These are phyloP conservation scores for Pycnonotus jocosus DNA, from an alignment of 2,113 vertebrate genomes.

Conservation along the genomic window DNA sequence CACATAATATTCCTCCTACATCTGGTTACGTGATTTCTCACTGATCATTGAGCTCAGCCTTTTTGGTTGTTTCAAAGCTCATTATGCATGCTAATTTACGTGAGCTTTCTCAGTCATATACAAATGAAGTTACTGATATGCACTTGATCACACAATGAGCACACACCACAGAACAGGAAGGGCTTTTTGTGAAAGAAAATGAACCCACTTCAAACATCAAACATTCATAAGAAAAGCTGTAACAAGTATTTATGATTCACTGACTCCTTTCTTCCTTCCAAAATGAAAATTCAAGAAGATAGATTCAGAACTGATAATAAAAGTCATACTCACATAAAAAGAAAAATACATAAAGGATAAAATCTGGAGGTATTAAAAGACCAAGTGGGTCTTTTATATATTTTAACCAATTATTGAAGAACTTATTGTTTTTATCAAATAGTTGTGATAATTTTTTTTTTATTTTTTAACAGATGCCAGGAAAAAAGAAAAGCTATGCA, in stretches of 20 bases:
- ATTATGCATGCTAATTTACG: neutral
- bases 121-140: neutral
- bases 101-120: neutral
- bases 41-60: neutral
- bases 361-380: neutral
- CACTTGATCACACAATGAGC: neutral
- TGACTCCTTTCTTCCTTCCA: neutral
- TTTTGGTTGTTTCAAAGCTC: slow-evolving; percentile 7
- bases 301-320: neutral
- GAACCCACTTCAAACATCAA: slow-evolving; percentile 20
- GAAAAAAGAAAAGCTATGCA: neutral
- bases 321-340: neutral
- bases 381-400: neutral
- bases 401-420: neutral
- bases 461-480: neutral
- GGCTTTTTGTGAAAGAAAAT: neutral
- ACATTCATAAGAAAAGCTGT: neutral
- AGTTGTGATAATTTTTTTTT: neutral
- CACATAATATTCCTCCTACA: neutral
- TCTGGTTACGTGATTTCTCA: neutral
- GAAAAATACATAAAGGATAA: neutral
- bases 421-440: neutral
- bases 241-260: slow-evolving; percentile 5
- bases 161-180: neutral
- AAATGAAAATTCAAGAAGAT: neutral